Conservation (phyloP, 2,888 invertebrate species). For the Neelides folsomi region DNA sequence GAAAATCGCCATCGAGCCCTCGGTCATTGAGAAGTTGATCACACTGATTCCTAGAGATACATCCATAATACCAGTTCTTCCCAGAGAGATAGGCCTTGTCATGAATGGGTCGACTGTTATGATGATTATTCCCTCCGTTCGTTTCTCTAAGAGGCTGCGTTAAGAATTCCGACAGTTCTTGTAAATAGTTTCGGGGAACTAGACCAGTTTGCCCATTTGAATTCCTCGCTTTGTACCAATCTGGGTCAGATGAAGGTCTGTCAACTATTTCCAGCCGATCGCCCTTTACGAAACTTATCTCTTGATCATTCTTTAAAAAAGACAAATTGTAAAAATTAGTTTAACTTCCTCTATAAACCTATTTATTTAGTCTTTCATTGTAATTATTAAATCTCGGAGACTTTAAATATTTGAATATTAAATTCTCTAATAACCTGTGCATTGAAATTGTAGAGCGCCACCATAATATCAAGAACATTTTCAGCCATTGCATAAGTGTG, state of each 20-base stretch:
- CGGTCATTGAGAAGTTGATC: constrained; percentile 87
- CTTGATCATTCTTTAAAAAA: constrained; percentile 70
- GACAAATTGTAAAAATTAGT: neutral
- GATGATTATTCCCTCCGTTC: constrained; percentile 26
- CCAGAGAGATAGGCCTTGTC: constrained; percentile 59
- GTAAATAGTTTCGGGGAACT: constrained; percentile 88
- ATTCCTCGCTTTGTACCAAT: constrained; percentile 96
- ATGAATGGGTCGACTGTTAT: constrained; percentile 27
- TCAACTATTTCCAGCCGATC: constrained; percentile 92
- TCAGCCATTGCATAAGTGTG: constrained; percentile 90
- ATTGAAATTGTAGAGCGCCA: constrained; percentile 81
- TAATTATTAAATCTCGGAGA: too few species aligned
- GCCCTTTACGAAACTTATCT: constrained; percentile 90
- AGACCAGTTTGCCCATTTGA: constrained; percentile 82
- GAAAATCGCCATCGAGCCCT: constrained; percentile 95
- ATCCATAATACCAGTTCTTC: constrained; percentile 95
- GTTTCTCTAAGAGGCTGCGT: constrained; percentile 59
- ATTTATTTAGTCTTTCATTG: neutral
- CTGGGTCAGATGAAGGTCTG: constrained; percentile 91
- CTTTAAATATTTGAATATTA: too few species aligned
- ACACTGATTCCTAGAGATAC: constrained; percentile 88
- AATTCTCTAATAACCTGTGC: constrained; percentile 26
- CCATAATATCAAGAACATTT: constrained; percentile 88
- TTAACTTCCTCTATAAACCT: too few species aligned
- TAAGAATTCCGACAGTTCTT: constrained; percentile 74